phyloP scores from a whole-genome alignment of 1,140 invertebrate genomes.

The Caenorhabditis briggsae region DNA sequence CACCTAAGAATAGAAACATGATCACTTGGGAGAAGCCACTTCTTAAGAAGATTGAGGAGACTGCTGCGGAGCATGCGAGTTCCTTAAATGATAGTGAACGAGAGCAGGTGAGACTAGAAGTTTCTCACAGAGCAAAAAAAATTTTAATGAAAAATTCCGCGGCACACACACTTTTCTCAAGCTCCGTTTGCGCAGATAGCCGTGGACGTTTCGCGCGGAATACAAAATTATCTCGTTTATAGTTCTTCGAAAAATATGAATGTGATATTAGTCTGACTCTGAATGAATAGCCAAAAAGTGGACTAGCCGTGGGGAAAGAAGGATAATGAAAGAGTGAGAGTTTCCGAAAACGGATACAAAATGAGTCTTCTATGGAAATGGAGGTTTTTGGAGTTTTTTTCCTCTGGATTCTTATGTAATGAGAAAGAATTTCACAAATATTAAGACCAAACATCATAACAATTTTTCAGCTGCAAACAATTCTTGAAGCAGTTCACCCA shows the following conservation, averaged over 20 bases:
- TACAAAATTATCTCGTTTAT: conserved; percentile 51
- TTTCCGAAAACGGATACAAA: conserved; percentile 25
- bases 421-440: no score
- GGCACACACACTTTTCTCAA: background rate
- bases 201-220: conserved; percentile 34
- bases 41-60: conserved; percentile 77
- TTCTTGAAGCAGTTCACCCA: conserved; percentile 75
- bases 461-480: conserved; percentile 75
- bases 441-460: background rate
- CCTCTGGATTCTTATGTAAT: background rate
- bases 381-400: background rate
- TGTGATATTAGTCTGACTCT: conserved; percentile 43
- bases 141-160: background rate
- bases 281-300: background rate
- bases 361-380: conserved; percentile 7
- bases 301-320: background rate
- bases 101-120: conserved; percentile 69
- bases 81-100: conserved; percentile 76
- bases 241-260: conserved; percentile 50
- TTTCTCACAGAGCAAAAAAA: conserved; percentile 3
- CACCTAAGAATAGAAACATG: conserved; percentile 77
- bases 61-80: conserved; percentile 76
- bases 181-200: background rate
- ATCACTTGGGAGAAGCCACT: conserved; percentile 77
- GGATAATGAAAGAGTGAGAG: background rate